Conservation (phyloP, 92 coral and sea anemone species). For the Phenganax subtilis region DNA sequence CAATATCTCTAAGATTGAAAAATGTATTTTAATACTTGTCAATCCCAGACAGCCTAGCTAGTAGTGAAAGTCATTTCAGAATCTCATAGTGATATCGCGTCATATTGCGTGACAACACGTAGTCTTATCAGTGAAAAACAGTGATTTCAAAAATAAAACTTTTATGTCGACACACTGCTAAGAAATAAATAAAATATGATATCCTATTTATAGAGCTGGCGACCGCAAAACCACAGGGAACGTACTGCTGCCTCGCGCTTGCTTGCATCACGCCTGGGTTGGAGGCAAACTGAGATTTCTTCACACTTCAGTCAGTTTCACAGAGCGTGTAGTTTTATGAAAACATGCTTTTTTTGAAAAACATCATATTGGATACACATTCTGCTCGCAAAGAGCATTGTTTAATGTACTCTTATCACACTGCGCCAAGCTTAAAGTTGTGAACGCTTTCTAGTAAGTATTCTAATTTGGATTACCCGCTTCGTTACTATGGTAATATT, state of each 20-base stretch:
- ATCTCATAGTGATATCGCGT: background rate
- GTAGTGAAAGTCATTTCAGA: no score
- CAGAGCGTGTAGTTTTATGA: background rate
- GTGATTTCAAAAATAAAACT: background rate
- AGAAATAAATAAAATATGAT: slow-evolving; percentile 5
- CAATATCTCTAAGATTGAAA: no score
- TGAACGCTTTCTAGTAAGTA: background rate
- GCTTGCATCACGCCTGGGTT: background rate
- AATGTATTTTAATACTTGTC: no score
- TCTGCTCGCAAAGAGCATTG: background rate
- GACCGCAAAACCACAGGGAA: slow-evolving; percentile 23
- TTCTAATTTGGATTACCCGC: background rate
- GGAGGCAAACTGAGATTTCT: background rate
- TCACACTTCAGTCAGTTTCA: background rate
- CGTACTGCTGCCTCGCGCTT: background rate
- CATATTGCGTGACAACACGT: background rate
- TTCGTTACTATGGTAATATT: background rate
- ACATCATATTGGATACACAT: background rate
- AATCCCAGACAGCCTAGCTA: no score
- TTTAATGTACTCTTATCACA: background rate
- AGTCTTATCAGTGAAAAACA: background rate
- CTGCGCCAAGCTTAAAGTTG: background rate
- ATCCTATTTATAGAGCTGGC: slow-evolving; percentile 5
- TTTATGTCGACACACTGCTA: background rate
- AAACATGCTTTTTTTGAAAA: background rate